Base-by-base conservation (phyloP, 2,113 vertebrate genomes). In the Ardeotis arabs region DNA sequence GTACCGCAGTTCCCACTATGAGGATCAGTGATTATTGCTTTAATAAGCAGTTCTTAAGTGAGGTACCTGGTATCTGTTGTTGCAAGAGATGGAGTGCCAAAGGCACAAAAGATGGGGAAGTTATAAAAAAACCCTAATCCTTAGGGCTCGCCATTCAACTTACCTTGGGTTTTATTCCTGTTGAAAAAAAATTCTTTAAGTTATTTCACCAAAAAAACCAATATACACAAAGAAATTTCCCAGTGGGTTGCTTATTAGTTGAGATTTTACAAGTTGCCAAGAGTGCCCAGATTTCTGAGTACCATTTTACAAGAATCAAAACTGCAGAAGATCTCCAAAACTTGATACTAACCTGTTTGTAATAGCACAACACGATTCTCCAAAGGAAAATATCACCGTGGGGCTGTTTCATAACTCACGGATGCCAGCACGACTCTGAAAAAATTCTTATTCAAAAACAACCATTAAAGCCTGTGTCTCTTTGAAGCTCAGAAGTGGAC, bases 21-120 rank as follows among this genome's bases (percentile, higher is more conserved):
- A 96, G 97, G 97, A 98, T 98, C 97, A 97, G 95, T 96, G 97
- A 98, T 96, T 97, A 96, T 87, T 96, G 93, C 96, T 75, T 95
- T 73, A 96, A 82, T 95, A 97, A 93, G 97, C 92, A 96, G 94
- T 97, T 97, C 96, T 97, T 96, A 97, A 97, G 97, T 97, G 97
- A 97, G 96, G 96, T 95, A 97, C 94, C 89, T 97, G 98, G 97
- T 97, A 97, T 86, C 89, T 97, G 88, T 96, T 96, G 91, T 96
- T 96, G 95, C 88, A 96, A 90, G 70, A 95, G 88, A 92, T 87
- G 12, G n/a, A 35, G 84, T 95, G 96, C 97, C 97, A 97, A 97
- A 97, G 90, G 96, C 94, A 94, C 89, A 96, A 84, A 95, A 7
- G 15, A 94, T 79, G 62, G 86, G 25, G 44, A 84, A 80, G 33